Evolutionary conservation across 64 coral and sea anemone species (phyloP), one percentile per base, ranked within the genome.

Genomic region (Actinia tenebrosa): DNA sequence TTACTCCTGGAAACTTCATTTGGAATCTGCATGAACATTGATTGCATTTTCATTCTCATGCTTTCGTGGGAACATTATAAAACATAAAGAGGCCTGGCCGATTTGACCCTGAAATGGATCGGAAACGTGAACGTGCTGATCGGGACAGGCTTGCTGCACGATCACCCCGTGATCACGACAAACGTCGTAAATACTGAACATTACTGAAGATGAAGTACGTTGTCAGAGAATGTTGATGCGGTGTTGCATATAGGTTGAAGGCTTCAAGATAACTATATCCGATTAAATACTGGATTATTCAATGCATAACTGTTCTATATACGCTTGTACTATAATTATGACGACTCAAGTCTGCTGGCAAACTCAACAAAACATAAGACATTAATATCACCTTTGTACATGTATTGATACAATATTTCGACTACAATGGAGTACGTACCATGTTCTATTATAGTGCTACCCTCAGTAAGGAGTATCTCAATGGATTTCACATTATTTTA

Each of bases 121-220:
- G 86, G 63, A 89, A 83, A 71, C 94, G 94, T 53, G 94, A 96
- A 68, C 80, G 88, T 78, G 94, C 89, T 22, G 94, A 96, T 88
- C 88, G 88, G 10, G 94, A 96, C 84, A 83, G 94, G 7, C 94
- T 96, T 91, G 94, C 94, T 17, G 79, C 79, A 72, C 88, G 91
- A 58, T 90, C 30, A 37, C 30, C 94, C 44, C 91, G 91, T 84
- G 91, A 96, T 23, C 88, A 81, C 53, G 79, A 81, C 22, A 81
- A 81, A 81, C 79, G 79, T 10, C 43, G 79, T 45, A 81, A 81
- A 81, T 81, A 50, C 50, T 81, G 50, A 81, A 75, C 69, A 75
- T 75, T 75, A 75, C 69, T 1, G 11, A 75, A 4, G 69, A 58
- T 58, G 56, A 75, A 14, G 69, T 27, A 42, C 26, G 10, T 42